Conservation (phyloP, 2,113 vertebrate species). For the Charina bottae region DNA sequence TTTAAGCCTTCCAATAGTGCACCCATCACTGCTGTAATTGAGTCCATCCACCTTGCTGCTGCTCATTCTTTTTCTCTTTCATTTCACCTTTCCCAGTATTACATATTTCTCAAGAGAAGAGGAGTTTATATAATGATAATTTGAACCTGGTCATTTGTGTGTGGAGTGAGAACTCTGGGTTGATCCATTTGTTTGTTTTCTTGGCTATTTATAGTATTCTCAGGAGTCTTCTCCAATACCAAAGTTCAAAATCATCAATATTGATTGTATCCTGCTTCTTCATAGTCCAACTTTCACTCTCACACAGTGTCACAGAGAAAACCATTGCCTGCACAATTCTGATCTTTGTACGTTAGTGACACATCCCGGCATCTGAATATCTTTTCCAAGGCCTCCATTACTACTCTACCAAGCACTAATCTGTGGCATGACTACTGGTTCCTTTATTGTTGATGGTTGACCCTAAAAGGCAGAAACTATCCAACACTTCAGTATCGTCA, state of each 20-base stretch:
- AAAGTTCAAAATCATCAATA: neutral
- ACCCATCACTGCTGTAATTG: neutral
- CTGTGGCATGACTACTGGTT: no score
- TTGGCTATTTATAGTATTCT: neutral
- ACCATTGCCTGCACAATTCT: no score
- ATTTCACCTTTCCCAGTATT: neutral
- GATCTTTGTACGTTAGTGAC: no score
- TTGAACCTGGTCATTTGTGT: neutral
- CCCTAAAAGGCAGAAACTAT: no score
- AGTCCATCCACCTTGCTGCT: neutral
- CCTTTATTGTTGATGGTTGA: no score
- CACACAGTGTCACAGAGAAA: no score
- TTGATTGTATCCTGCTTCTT: no score
- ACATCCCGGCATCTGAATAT: no score
- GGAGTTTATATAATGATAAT: neutral
- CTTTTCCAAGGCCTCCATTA: no score
- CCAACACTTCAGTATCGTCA: no score
- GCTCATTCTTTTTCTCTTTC: neutral
- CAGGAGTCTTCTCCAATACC: neutral
- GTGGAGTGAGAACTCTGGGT: neutral
- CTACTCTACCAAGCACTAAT: no score
- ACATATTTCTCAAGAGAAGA: neutral
- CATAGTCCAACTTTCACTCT: no score
- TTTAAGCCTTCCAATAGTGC: neutral
- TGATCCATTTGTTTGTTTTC: neutral